Percentiles rank a stretch among this genome's conserved stretches.
These are phyloP conservation scores for Rhingia campestris DNA, from an alignment of 2,888 invertebrate species.

Conservation along the genomic window DNA sequence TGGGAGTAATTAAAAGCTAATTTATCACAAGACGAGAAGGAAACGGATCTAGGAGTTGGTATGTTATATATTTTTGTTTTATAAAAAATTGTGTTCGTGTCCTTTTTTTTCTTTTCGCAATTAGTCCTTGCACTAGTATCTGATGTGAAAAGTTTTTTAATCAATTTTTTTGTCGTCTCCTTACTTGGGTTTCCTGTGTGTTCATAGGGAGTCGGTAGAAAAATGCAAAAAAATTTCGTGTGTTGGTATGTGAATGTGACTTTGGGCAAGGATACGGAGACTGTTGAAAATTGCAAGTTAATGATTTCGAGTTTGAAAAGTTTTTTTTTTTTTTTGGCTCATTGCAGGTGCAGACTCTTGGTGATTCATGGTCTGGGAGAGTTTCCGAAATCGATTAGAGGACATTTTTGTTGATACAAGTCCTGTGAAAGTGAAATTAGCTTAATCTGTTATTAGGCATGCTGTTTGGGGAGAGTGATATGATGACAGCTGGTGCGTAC, in stretches of 20 bases:
- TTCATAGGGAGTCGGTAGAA: neutral
- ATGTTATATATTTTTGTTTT: constrained; percentile 26
- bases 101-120: constrained; percentile 49
- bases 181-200: constrained; percentile 28
- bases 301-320: constrained; percentile 43
- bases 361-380: constrained; percentile 25
- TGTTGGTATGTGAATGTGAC: constrained; percentile 36
- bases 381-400: constrained; percentile 41
- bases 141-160: constrained; percentile 72
- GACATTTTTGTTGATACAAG: constrained; percentile 6
- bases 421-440: too few relatives aligned
- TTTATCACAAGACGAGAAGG: constrained; percentile 70
- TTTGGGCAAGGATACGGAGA: constrained; percentile 4
- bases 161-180: constrained; percentile 53
- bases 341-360: constrained; percentile 12
- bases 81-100: constrained; percentile 44
- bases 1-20: constrained; percentile 73
- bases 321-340: neutral
- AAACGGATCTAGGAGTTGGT: constrained; percentile 64
- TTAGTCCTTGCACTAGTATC: constrained; percentile 69
- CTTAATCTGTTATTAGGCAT: too few relatives aligned
- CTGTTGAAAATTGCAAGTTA: constrained; percentile 61
- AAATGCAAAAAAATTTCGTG: constrained; percentile 5
- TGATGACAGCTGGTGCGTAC: too few relatives aligned
- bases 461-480: too few relatives aligned